These are phyloP conservation scores for Myanophis thanlyinensis DNA, from an alignment of 2,113 vertebrate species.

Conservation along the genomic window DNA sequence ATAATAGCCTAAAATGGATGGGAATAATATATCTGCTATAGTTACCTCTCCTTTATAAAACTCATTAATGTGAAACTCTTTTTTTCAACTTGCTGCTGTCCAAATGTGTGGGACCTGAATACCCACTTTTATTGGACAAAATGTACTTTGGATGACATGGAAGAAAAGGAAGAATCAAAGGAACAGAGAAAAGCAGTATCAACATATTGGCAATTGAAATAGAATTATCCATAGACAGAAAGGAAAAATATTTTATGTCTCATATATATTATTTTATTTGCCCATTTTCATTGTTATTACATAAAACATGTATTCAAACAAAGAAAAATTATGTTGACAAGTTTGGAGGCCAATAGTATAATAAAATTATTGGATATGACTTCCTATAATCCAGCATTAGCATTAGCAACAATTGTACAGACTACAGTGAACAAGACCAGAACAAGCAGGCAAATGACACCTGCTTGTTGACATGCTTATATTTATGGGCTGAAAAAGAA, in stretches of 20 bases:
- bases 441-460: neutral
- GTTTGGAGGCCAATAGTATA: neutral
- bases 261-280: neutral
- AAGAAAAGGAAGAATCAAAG: neutral
- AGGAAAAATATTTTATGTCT: neutral
- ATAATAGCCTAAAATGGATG: neutral
- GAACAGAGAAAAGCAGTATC: neutral
- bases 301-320: neutral
- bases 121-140: neutral
- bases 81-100: neutral
- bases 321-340: neutral
- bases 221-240: neutral
- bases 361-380: neutral
- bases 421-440: neutral
- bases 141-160: neutral
- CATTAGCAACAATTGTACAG: neutral
- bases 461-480: neutral
- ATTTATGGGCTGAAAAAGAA: neutral
- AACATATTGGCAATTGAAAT: neutral
- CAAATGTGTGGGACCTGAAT: neutral
- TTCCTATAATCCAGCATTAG: neutral
- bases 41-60: neutral
- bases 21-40: neutral
- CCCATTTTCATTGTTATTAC: neutral
- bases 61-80: neutral